Evolutionary conservation across 2,113 vertebrate species (phyloP).

Genomic region (Xiphophorus hellerii): DNA sequence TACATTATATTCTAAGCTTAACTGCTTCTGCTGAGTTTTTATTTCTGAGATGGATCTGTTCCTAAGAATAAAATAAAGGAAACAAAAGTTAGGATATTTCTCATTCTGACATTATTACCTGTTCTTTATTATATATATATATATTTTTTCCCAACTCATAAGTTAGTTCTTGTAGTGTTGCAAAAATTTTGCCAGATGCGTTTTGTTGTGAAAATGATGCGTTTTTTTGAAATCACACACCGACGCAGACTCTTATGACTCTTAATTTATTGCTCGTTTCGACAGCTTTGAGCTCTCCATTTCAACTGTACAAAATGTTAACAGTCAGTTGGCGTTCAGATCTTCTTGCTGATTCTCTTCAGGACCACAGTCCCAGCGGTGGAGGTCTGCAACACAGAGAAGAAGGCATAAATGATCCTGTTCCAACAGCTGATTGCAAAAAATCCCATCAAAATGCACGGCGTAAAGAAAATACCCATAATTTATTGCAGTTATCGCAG

Average conservation of each 20-base stretch:
- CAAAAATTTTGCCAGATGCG: no score
- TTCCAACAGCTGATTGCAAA: neutral
- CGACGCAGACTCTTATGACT: slow-evolving; percentile 9
- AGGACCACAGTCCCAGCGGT: slow-evolving; percentile 58
- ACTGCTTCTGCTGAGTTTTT: neutral
- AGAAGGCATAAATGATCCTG: neutral
- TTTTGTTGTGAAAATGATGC: neutral
- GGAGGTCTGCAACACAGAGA: slow-evolving; percentile 55
- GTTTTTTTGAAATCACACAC: neutral
- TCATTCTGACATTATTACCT: no score
- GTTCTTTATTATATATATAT: no score
- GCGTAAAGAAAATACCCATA: neutral
- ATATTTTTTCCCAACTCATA: neutral
- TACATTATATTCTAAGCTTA: neutral
- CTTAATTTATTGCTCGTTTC: slow-evolving; percentile 51
- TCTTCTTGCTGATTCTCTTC: slow-evolving; percentile 73
- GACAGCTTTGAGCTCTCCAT: slow-evolving; percentile 15
- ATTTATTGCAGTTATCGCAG: neutral
- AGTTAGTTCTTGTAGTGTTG: neutral
- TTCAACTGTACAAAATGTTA: slow-evolving; percentile 26
- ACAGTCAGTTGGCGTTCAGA: slow-evolving; percentile 49
- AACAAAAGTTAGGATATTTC: neutral
- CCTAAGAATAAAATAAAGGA: neutral
- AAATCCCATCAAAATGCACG: neutral
- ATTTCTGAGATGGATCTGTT: neutral